phyloP scores from a whole-genome alignment of 1,140 invertebrate species.

The Ceratina japonica region DNA sequence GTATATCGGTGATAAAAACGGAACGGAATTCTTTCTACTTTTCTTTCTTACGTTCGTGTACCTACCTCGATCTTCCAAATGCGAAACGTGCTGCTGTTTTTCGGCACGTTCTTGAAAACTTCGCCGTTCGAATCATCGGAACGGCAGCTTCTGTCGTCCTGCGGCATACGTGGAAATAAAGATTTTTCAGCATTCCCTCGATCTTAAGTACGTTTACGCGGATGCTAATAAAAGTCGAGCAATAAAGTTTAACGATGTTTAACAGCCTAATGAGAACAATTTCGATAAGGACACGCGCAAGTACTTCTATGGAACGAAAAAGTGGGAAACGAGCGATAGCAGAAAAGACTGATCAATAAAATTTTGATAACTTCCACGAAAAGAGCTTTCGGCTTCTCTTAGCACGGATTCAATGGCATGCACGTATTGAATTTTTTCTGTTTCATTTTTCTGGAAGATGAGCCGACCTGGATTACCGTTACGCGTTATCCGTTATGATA shows the following conservation, averaged over 20 bases:
- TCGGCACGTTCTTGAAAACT: conserved; percentile 87
- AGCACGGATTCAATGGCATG: neutral
- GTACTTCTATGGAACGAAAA: too few species aligned
- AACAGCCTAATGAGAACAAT: too few species aligned
- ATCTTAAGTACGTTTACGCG: too few species aligned
- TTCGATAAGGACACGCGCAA: too few species aligned
- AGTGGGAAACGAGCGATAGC: too few species aligned
- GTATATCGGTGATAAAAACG: neutral
- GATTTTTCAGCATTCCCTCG: too few species aligned
- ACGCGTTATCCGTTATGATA: neutral
- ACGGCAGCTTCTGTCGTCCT: conserved; percentile 75
- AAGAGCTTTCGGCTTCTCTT: neutral
- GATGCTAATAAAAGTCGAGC: too few species aligned
- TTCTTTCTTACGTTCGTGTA: neutral
- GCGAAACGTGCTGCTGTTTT: conserved; percentile 86
- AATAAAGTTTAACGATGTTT: too few species aligned
- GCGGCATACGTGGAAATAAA: conserved; percentile 27
- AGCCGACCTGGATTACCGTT: too few species aligned
- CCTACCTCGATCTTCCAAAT: conserved; percentile 90
- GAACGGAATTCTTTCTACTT: too few species aligned
- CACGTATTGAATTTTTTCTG: neutral
- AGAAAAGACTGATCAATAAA: too few species aligned
- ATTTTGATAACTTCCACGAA: neutral
- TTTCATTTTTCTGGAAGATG: neutral
- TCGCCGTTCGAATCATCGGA: conserved; percentile 75